Evolutionary conservation across 2,888 invertebrate species (phyloP).

Genomic region (Glomeris marginata): DNA sequence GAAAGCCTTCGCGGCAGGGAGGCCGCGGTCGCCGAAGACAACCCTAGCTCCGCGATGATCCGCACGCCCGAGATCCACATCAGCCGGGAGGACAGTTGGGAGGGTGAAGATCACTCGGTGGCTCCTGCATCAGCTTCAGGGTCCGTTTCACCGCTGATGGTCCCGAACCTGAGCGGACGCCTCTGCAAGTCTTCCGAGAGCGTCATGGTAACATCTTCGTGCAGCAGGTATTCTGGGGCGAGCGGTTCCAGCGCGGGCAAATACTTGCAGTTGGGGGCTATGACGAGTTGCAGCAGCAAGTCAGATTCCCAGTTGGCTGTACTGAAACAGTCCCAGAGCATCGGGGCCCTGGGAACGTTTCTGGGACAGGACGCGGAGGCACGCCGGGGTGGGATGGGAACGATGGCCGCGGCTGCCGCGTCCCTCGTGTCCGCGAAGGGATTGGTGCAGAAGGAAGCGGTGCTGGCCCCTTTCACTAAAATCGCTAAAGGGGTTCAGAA

Average conservation of each 20-base stretch:
- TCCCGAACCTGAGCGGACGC: too few species aligned
- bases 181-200: too few species aligned
- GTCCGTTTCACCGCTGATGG: too few species aligned
- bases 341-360: conserved; percentile 47
- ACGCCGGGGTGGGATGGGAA: too few species aligned
- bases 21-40: neutral
- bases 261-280: too few species aligned
- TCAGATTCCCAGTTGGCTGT: neutral
- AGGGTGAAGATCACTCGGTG: conserved; percentile 7
- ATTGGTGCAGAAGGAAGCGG: conserved; percentile 9
- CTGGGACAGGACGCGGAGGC: too few species aligned
- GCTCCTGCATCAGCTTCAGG: too few species aligned
- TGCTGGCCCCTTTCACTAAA: conserved; percentile 49
- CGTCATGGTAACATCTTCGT: too few species aligned
- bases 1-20: neutral
- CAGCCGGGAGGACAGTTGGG: conserved; percentile 12
- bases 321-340: conserved; percentile 61
- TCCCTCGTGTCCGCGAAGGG: neutral
- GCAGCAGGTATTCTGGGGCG: too few species aligned
- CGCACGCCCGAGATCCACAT: conserved; percentile 19
- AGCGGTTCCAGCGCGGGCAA: too few species aligned
- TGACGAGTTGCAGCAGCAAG: too few species aligned
- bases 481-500: conserved; percentile 74
- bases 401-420: conserved; percentile 4
- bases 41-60: neutral